Evolutionary conservation across 2,888 invertebrate genomes (phyloP).

Genomic region (Tanaodytes sp.): DNA sequence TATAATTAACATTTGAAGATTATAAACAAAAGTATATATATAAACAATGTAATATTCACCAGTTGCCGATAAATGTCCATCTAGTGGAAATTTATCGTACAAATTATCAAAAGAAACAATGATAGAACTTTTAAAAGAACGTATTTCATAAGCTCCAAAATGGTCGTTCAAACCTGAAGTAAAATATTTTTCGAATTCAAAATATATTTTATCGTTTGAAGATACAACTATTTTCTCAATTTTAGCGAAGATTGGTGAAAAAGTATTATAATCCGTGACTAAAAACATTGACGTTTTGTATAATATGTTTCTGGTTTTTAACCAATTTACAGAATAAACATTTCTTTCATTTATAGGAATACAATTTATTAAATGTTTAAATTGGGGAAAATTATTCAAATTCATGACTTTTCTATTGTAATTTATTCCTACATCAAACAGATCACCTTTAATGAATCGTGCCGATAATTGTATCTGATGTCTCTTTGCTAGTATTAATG

Average conservation of each 20-base stretch:
- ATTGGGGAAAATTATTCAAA: no score
- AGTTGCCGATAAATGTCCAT: not conserved
- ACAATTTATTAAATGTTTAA: no score
- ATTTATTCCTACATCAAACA: no score
- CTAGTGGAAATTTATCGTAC: not conserved
- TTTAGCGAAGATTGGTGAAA: conserved; percentile 1
- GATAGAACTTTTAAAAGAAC: not conserved
- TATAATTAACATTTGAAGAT: not conserved
- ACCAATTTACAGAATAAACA: not conserved
- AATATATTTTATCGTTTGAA: conserved; percentile 8
- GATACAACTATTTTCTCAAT: not conserved
- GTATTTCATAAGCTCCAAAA: conserved; percentile 5
- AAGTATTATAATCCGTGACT: not conserved
- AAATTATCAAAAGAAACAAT: not conserved
- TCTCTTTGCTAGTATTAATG: conserved; percentile 12
- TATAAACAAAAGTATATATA: not conserved
- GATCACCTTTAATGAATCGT: not conserved
- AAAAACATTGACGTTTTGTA: conserved; percentile 12
- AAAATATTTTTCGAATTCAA: not conserved
- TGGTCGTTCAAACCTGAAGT: conserved; percentile 8
- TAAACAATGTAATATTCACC: conserved; percentile 5
- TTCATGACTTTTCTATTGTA: no score
- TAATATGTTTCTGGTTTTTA: not conserved
- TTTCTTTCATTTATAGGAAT: not conserved
- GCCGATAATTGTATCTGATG: not conserved